Evolutionary conservation across 2,888 invertebrate species (phyloP).

Genomic region (Brenthis ino): DNA sequence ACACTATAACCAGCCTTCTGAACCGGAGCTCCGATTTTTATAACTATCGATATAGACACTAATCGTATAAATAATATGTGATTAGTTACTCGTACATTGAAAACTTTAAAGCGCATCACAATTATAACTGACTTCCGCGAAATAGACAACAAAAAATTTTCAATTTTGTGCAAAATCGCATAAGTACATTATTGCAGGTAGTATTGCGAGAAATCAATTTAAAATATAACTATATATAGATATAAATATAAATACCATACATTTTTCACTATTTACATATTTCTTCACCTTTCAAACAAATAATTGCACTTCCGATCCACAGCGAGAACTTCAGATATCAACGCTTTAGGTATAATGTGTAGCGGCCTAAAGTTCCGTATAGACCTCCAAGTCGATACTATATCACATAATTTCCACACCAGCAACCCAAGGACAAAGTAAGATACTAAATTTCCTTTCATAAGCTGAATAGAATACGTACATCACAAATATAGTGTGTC

Average conservation of each 20-base stretch:
- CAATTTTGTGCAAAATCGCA: conserved; percentile 34
- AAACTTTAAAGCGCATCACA: conserved; percentile 40
- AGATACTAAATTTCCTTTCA: conserved; percentile 36
- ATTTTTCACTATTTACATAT: conserved; percentile 40
- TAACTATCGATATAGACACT: conserved; percentile 56
- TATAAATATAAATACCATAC: conserved; percentile 32
- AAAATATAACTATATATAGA: conserved; percentile 24
- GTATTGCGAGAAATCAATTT: conserved; percentile 26
- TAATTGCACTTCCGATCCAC: conserved; percentile 42
- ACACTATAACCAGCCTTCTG: conserved; percentile 74
- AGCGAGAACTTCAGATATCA: conserved; percentile 23
- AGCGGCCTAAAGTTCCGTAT: background rate
- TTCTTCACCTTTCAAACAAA: conserved; percentile 28
- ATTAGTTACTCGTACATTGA: conserved; percentile 51
- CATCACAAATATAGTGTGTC: conserved; percentile 91
- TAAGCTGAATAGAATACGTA: conserved; percentile 35
- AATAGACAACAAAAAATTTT: conserved; percentile 19
- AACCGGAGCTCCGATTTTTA: conserved; percentile 62
- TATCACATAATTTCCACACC: conserved; percentile 36
- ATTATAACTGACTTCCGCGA: conserved; percentile 16
- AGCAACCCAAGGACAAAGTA: conserved; percentile 36
- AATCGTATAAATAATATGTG: conserved; percentile 37
- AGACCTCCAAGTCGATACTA: conserved; percentile 23
- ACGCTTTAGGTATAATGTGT: background rate
- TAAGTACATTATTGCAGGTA: conserved; percentile 38